Base-by-base conservation (phyloP, 2,797 vertebrate genomes). In the Sebastes taczanowskii region DNA sequence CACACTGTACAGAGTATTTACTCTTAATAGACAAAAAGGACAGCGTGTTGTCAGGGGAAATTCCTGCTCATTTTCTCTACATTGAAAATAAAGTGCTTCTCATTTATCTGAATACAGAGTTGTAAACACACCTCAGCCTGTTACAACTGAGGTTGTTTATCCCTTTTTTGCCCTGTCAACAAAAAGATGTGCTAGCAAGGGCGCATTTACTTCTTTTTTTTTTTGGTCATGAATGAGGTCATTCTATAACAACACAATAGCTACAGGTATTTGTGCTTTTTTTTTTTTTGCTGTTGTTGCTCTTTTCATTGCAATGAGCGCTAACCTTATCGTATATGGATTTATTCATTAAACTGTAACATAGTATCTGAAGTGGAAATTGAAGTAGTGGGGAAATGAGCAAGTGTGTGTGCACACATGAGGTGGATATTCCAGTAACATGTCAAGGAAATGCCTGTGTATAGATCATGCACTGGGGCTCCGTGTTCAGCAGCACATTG, bases 261-360 rank as follows among this genome's bases (percentile, higher is more conserved):
- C 62, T 74, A 65, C 4, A 35, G 32, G 55, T 66, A 52, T 38
- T 55, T 29, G 29, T 65, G 22, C 9, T 30, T 67, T 3, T 22
- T 22, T 3, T 22, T 22, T 25, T 60, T 27, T 1, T 4, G 55
- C 35, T 58, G n/a, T 56, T 25, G 14, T 56, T 78, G 72, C 73
- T 42, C 61, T 65, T 74, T 81, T 69, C 25, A 56, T 14, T 60
- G 27, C 14, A 6, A 1, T 30, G 18, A 53, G 29, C 3, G 13
- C 16, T n/a, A 81, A 66, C 23, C 70, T 52, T 16, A 74, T 81
- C 38, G 2, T 77, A 5, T 71, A 87, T 89, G 72, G 67, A 93
- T 89, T 77, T 86, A 85, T 92, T 88, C 82, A 88, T 88, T 87
- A 88, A 91, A 88, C 5, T 38, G 18, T 59, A 71, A 80, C 82